Evolutionary conservation across 1,140 invertebrate genomes (phyloP), one percentile per base, ranked within the genome.

Genomic region (Ylistrum balloti): DNA sequence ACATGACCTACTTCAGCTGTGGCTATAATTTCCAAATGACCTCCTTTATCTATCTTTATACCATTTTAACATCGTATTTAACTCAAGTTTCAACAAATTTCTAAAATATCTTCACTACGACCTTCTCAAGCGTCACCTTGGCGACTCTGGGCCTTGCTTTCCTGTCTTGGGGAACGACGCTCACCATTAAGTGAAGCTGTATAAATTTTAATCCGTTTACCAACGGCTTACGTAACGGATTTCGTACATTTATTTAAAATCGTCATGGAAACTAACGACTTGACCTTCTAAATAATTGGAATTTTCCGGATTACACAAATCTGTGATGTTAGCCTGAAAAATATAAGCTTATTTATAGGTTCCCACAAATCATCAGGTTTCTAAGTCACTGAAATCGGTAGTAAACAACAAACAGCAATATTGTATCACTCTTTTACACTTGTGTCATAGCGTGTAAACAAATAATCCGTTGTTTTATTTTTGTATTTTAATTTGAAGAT

Each of bases 271-370:
- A 74, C 56, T 74, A 74, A 74, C 56, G 56, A 74, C 56, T 74
- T 74, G 56, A 74, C 56, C 56, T 74, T 74, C 56, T 74, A 74
- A 74, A 74, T 74, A 28, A 74, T 74, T 74, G n/a, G 56, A 74
- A 74, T 1, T 74, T 74, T 74, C 13, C 56, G n/a, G 56, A 74
- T 74, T 74, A 74, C 56, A 74, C 56, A 74, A 74, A 74, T 74
- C 56, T 74, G 56, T 45, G 56, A 28, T 74, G 56, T 74, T 28
- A 74, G 22, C 56, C 56, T 74, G 56, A 74, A 74, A 74, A 74
- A 74, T 74, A 74, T 74, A 74, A 74, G n/a, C 56, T 28, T 74
- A 74, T 74, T 28, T 28, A 74, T n/a, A 9, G 22, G 22, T 74
- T 74, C n/a, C 5, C 28, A 0, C 28, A 74, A 74, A n/a, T 74